Evolutionary conservation across 2,888 invertebrate species (phyloP).

Genomic region (Philopedon plagiatum): DNA sequence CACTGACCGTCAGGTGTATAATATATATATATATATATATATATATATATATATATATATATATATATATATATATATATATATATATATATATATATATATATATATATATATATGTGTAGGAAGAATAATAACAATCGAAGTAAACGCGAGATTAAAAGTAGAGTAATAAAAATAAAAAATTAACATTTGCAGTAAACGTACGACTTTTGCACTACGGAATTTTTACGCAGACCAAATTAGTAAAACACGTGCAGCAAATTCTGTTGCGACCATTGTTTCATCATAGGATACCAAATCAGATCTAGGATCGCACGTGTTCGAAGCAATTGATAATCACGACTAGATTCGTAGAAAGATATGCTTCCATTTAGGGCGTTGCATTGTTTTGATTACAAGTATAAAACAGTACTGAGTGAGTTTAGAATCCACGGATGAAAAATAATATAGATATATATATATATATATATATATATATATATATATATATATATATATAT

Average conservation of each 20-base stretch:
- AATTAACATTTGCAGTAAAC: neutral
- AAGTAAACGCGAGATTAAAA: too few relatives aligned
- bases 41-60: too few relatives aligned
- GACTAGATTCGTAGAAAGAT: conserved; percentile 32
- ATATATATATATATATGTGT: too few relatives aligned
- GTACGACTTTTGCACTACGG: conserved; percentile 19
- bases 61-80: too few relatives aligned
- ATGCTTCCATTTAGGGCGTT: conserved; percentile 15
- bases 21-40: too few relatives aligned
- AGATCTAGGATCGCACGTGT: conserved; percentile 45
- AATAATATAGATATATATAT: too few relatives aligned
- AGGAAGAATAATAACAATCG: too few relatives aligned
- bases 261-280: conserved; percentile 41
- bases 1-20: too few relatives aligned
- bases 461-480: too few relatives aligned
- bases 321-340: conserved; percentile 45
- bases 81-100: too few relatives aligned
- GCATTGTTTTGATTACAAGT: conserved; percentile 5
- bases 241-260: conserved; percentile 41
- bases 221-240: conserved; percentile 31
- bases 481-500: too few relatives aligned
- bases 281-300: conserved; percentile 40
- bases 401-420: neutral
- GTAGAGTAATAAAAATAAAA: neutral
- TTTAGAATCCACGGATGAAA: too few relatives aligned